Evolutionary conservation across 1,140 invertebrate species (phyloP), one percentile per base, ranked within the genome.

Genomic region (Diorhabda sublineata): DNA sequence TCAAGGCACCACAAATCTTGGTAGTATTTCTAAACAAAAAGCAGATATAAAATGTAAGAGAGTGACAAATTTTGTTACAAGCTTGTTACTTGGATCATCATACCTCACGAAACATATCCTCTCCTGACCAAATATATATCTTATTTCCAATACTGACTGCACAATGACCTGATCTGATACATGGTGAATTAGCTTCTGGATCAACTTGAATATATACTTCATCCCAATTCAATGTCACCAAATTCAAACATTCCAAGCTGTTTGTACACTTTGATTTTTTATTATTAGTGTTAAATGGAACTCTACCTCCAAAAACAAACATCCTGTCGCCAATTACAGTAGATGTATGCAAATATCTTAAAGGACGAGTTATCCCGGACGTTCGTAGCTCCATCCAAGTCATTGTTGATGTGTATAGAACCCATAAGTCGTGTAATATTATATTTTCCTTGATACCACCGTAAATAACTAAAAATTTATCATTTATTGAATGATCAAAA

Each of bases 1-100:
- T 99, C 98, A 9, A 99, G 83, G 79, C 93, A 98, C 97, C 97
- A 99, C 3, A 99, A 82, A 83, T 99, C 98, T 82, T 99, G 99
- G 81, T 97, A 99, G 79, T 98, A 99, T 41, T 99, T 93, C 65
- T 66, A 45, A 26, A 58, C 43, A 44, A 59, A 91, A 92, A 74
- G 52, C 64, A 65, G 8, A 43, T 56, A 6, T 64, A 61, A 44
- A 45, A 41, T 26, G 45, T 52, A 9, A 52, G 2, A 52, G 45
- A 26, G 26, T 26, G 26, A 1, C 0, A 26, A 26, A 26, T 26
- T 26, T 26, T 26, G 26, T 26, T 26, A 26, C 26, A 26, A 26
- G 26, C 26, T 52, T 60, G 7, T 66, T 60, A 66, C 65, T 87
- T 99, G 98, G 85, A 98, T 99, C 84, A 99, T 99, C 97, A 98